These are phyloP conservation scores for Sylvilagus floridanus DNA, from an alignment of 2,797 vertebrate genomes.

Conservation along the genomic window DNA sequence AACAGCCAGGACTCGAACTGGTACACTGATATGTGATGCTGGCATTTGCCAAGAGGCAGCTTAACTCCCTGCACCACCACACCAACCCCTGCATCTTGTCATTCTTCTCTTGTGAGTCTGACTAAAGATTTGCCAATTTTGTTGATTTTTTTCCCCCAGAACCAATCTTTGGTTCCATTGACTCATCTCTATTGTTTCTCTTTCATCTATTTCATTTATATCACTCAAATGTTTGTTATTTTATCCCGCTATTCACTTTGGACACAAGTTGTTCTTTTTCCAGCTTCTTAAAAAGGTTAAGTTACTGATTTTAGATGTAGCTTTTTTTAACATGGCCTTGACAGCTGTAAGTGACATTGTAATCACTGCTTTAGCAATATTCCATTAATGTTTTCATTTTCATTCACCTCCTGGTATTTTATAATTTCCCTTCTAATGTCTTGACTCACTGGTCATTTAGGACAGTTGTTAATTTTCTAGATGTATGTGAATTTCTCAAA, in stretches of 20 bases:
- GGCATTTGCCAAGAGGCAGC: too few species aligned
- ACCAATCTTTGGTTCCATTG: background rate
- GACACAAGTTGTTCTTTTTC: background rate
- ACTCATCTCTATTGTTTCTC: background rate
- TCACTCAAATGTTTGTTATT: background rate
- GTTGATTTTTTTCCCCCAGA: slow-evolving; percentile 13
- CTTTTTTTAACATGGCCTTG: background rate
- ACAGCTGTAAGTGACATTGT: background rate
- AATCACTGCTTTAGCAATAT: background rate
- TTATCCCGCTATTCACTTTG: background rate
- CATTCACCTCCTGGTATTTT: background rate
- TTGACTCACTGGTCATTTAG: background rate
- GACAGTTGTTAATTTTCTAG: background rate
- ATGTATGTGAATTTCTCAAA: background rate
- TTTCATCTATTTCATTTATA: background rate
- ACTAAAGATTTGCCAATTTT: background rate
- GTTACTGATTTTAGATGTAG: background rate
- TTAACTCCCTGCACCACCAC: too few species aligned
- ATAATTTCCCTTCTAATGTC: background rate
- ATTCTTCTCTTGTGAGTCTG: background rate
- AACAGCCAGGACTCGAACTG: too few species aligned
- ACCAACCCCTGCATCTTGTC: too few species aligned
- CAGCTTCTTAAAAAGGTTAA: background rate
- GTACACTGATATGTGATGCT: too few species aligned
- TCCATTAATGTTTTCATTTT: background rate